phyloP scores from a whole-genome alignment of 64 coral and sea anemone genomes.

The Stylophora pistillata region DNA sequence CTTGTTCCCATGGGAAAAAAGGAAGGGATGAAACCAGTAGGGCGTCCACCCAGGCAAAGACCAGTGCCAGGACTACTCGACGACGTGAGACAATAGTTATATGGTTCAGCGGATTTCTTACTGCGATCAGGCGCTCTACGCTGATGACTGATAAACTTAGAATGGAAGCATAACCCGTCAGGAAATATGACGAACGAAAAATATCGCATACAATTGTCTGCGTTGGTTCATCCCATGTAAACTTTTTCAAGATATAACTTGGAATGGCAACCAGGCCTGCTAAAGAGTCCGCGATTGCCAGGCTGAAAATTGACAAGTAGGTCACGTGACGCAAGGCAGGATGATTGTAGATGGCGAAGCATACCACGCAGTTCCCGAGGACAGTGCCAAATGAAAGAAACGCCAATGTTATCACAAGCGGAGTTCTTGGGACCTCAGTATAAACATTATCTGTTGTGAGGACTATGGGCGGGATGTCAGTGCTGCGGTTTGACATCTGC shows the following conservation, averaged over 20 bases:
- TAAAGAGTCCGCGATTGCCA: slow-evolving; percentile 92
- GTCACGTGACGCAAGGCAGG: slow-evolving; percentile 50
- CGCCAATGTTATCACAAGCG: slow-evolving; percentile 6
- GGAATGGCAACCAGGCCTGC: slow-evolving; percentile 91
- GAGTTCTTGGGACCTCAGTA: neutral
- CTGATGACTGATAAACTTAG: slow-evolving; percentile 88
- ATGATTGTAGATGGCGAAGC: slow-evolving; percentile 55
- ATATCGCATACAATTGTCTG: slow-evolving; percentile 71
- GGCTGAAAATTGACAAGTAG: slow-evolving; percentile 63
- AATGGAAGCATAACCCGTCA: slow-evolving; percentile 89
- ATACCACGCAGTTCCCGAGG: slow-evolving; percentile 52
- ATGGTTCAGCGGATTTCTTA: slow-evolving; percentile 81
- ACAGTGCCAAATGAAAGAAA: slow-evolving; percentile 57
- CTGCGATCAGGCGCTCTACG: slow-evolving; percentile 80
- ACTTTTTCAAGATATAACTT: slow-evolving; percentile 88
- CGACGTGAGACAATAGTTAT: slow-evolving; percentile 52
- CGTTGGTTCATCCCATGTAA: slow-evolving; percentile 16
- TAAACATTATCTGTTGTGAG: neutral
- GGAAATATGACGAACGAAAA: slow-evolving; percentile 90
- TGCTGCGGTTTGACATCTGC: slow-evolving; percentile 17
- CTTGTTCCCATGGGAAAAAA: slow-evolving; percentile 61
- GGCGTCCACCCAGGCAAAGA: slow-evolving; percentile 81
- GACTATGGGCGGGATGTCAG: neutral
- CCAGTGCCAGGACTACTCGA: slow-evolving; percentile 47
- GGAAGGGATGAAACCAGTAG: slow-evolving; percentile 72